These are phyloP conservation scores for Parotocinclus haroldoi DNA, from an alignment of 2,797 vertebrate genomes.

Conservation along the genomic window DNA sequence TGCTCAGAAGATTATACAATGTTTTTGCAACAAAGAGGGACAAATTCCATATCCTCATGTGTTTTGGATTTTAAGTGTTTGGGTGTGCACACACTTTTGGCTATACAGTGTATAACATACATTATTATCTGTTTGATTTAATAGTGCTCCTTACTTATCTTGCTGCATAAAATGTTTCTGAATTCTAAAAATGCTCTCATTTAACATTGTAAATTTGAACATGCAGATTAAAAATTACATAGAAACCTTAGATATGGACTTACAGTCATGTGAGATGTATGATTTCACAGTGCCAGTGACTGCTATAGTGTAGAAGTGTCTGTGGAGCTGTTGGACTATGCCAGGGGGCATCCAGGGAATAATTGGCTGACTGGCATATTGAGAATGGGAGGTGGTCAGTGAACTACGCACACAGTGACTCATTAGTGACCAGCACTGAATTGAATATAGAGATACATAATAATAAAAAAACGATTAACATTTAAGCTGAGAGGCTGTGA, in stretches of 20 bases:
- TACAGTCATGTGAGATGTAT: slow-evolving; percentile 10
- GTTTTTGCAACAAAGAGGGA: too few species aligned
- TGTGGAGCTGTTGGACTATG: slow-evolving; percentile 41
- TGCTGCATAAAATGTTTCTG: too few species aligned
- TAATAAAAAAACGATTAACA: slow-evolving; percentile 42
- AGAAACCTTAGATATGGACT: not conserved
- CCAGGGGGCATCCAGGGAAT: slow-evolving; percentile 51
- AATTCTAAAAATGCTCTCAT: too few species aligned
- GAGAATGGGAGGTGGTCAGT: slow-evolving; percentile 50
- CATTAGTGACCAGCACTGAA: slow-evolving; percentile 55
- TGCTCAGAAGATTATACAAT: too few species aligned
- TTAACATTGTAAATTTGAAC: too few species aligned
- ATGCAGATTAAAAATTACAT: too few species aligned
- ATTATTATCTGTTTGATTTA: too few species aligned
- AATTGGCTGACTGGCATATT: slow-evolving; percentile 54
- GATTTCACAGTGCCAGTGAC: slow-evolving; percentile 6
- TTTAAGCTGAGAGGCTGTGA: slow-evolving; percentile 46
- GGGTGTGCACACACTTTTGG: too few species aligned
- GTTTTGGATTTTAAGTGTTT: too few species aligned
- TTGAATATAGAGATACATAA: slow-evolving; percentile 44
- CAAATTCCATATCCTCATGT: too few species aligned
- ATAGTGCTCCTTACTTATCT: too few species aligned
- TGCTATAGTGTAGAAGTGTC: slow-evolving; percentile 22
- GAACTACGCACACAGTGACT: slow-evolving; percentile 33
- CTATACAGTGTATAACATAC: too few species aligned